Conservation (phyloP, 2,888 invertebrate genomes). For the Myopa testacea region DNA sequence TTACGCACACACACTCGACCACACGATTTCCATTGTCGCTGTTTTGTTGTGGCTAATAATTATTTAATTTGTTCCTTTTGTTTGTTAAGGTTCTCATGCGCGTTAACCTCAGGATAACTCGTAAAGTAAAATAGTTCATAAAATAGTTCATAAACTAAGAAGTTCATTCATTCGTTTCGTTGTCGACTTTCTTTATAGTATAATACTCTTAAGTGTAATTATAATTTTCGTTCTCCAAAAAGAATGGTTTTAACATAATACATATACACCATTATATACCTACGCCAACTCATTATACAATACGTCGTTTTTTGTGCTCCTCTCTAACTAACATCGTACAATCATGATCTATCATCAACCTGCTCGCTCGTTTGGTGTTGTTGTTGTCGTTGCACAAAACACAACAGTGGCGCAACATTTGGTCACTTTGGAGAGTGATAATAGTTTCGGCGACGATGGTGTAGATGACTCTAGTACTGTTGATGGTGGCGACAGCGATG, state of each 20-base stretch:
- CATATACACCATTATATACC: background rate
- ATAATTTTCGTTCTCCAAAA: background rate
- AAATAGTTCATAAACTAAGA: background rate
- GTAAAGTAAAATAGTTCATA: background rate
- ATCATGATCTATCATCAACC: constrained; percentile 12
- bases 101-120: constrained; percentile 51
- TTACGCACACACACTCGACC: constrained; percentile 20
- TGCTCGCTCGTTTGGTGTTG: constrained; percentile 37
- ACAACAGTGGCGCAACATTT: constrained; percentile 51
- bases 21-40: constrained; percentile 47
- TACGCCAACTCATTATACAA: background rate
- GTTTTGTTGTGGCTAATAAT: constrained; percentile 16
- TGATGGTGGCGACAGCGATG: constrained; percentile 40
- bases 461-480: constrained; percentile 40
- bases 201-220: background rate
- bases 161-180: background rate
- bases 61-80: constrained; percentile 24
- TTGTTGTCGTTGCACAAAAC: constrained; percentile 48
- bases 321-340: background rate
- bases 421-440: constrained; percentile 4
- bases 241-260: background rate
- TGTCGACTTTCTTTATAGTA: background rate
- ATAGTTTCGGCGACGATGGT: constrained; percentile 35
- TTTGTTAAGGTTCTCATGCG: constrained; percentile 62
- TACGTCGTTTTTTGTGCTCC: constrained; percentile 19